phyloP scores from a whole-genome alignment of 2,888 invertebrate genomes.

The Yponomeuta cagnagella region DNA sequence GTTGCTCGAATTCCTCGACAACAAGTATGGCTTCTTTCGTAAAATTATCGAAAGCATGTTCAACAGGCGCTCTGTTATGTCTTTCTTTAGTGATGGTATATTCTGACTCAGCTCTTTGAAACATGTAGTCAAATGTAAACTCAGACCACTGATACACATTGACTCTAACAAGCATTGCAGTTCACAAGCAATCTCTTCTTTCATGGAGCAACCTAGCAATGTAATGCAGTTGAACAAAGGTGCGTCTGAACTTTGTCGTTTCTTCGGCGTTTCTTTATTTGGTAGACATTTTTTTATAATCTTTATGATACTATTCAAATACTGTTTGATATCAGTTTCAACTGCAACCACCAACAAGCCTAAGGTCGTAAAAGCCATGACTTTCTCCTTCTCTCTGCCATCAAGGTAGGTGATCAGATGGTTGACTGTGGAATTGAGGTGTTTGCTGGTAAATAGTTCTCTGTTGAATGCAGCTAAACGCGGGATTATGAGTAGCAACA shows the following conservation, averaged over 20 bases:
- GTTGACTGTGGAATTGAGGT: slow-evolving; percentile 84
- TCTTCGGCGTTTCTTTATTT: slow-evolving; percentile 85
- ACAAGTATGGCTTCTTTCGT: slow-evolving; percentile 88
- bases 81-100: slow-evolving; percentile 90
- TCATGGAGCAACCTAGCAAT: slow-evolving; percentile 91
- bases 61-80: slow-evolving; percentile 93
- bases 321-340: slow-evolving; percentile 85
- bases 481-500: slow-evolving; percentile 90
- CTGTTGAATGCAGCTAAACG: slow-evolving; percentile 94
- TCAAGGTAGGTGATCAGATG: slow-evolving; percentile 86
- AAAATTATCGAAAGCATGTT: slow-evolving; percentile 93
- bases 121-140: slow-evolving; percentile 92
- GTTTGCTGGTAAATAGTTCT: slow-evolving; percentile 84
- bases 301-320: slow-evolving; percentile 90
- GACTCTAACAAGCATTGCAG: slow-evolving; percentile 90
- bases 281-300: slow-evolving; percentile 85
- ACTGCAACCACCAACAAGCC: slow-evolving; percentile 95
- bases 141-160: slow-evolving; percentile 94
- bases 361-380: slow-evolving; percentile 91
- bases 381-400: slow-evolving; percentile 89
- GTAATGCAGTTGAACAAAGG: slow-evolving; percentile 97
- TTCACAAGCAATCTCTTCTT: slow-evolving; percentile 84
- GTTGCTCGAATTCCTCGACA: slow-evolving; percentile 74
- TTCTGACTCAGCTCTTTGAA: slow-evolving; percentile 92
- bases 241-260: slow-evolving; percentile 84